Evolutionary conservation across 2,888 invertebrate species (phyloP), one percentile per base, ranked within the genome.

Genomic region (Linhomoeus sp.): DNA sequence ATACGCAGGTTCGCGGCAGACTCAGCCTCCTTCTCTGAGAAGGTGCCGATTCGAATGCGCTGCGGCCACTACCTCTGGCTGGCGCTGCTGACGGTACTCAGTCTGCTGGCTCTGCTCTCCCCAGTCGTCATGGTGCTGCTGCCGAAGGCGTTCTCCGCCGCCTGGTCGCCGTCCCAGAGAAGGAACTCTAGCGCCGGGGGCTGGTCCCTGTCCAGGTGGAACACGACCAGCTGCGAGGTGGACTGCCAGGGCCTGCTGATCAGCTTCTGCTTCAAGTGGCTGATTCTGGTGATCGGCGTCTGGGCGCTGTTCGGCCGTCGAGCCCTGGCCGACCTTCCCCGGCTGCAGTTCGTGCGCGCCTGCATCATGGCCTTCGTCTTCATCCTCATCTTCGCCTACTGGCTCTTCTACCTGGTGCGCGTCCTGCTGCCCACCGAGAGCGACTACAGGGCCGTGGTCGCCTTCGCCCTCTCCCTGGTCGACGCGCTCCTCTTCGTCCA

Each of bases 321-420:
- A 26, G 77, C 84, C 24, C 20, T 39, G 19, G 82, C 85, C 23
- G 82, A 83, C 19, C 75, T 90, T 72, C 92, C 92, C 1, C 74
- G 92, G 51, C 81, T 92, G 66, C 86, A 81, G 67, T 73, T 90
- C 43, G 86, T 86, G 63, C 75, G 88, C 57, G 81, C 87, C 0
- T 77, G 84, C 56, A 80, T 87, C n/a, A 70, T 90, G 49, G 76
- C 84, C 5, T 75, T 92, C 46, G 77, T 88, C 36, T 77, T 87
- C 38, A 78, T 97, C 17, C 81, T 90, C 66, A 81, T 83, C 52
- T 87, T 92, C 69, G 81, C 90, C 3, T 94, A 87, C 70, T 97
- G 97, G 94, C 72, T 97, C 20, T 97, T 97, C 70, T 97, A 92
- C 66, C 79, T 85, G 58, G 88, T 92, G 45, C 84, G 92, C 68